A percentile compares a stretch with the other conserved stretches of the same genome.
phyloP scores from a whole-genome alignment of 2,888 invertebrate species.

The Halocaridina rubra region DNA sequence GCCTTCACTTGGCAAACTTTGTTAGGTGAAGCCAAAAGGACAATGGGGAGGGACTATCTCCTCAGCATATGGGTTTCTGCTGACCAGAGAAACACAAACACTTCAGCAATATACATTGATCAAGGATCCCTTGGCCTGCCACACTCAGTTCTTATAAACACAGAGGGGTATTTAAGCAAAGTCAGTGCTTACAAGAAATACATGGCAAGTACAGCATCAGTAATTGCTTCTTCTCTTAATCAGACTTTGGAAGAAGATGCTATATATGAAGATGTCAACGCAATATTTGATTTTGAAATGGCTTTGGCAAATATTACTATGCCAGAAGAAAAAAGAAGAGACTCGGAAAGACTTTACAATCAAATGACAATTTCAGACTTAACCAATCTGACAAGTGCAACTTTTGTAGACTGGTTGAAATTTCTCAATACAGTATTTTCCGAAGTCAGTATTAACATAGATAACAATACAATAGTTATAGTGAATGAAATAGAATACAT shows the following conservation, averaged over 20 bases:
- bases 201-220: slow-evolving; percentile 34
- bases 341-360: slow-evolving; percentile 67
- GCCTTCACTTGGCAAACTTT: slow-evolving; percentile 36
- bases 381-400: slow-evolving; percentile 63
- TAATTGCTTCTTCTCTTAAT: slow-evolving; percentile 23
- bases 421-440: slow-evolving; percentile 33
- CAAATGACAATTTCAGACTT: slow-evolving; percentile 65
- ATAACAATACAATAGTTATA: slow-evolving; percentile 26
- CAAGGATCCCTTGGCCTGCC: slow-evolving; percentile 48
- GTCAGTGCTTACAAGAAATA: slow-evolving; percentile 51
- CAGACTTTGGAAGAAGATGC: not conserved
- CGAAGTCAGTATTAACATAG: slow-evolving; percentile 3
- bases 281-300: slow-evolving; percentile 84
- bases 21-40: slow-evolving; percentile 1
- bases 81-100: slow-evolving; percentile 38
- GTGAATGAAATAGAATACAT: slow-evolving; percentile 42
- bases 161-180: slow-evolving; percentile 20
- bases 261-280: slow-evolving; percentile 69
- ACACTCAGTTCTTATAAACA: slow-evolving; percentile 27
- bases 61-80: slow-evolving; percentile 45
- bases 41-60: not conserved
- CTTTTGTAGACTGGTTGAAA: slow-evolving; percentile 36
- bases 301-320: slow-evolving; percentile 72
- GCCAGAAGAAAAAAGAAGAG: slow-evolving; percentile 65
- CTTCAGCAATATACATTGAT: slow-evolving; percentile 41